phyloP scores from a whole-genome alignment of 2,113 vertebrate species.

The Nothocercus nigrocapillus region DNA sequence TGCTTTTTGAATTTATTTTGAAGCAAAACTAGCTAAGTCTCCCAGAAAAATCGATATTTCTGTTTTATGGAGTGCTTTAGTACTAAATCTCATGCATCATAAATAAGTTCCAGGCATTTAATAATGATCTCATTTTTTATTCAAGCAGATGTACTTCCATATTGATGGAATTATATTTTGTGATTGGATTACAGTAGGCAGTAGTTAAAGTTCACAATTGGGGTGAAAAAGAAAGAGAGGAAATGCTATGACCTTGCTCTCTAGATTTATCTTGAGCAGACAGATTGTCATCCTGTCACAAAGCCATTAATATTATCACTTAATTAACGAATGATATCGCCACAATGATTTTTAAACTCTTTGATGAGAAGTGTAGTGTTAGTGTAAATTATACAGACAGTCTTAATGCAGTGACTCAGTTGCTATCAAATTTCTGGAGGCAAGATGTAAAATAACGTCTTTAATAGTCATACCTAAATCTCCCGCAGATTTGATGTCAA shows the following conservation, averaged over 20 bases:
- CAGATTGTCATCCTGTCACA: neutral
- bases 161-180: constrained; percentile 33
- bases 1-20: neutral
- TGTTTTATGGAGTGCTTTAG: constrained; percentile 23
- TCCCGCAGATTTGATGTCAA: constrained; percentile 98
- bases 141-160: neutral
- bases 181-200: constrained; percentile 13
- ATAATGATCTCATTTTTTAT: constrained; percentile 54
- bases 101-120: constrained; percentile 28
- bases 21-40: neutral
- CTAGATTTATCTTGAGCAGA: neutral
- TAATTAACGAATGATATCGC: constrained; percentile 58
- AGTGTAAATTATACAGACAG: neutral
- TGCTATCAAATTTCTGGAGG: neutral
- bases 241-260: constrained; percentile 12
- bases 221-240: neutral
- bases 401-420: neutral
- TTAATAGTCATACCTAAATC: constrained; percentile 86
- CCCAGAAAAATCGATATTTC: neutral
- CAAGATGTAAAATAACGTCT: neutral
- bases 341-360: constrained; percentile 41
- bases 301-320: constrained; percentile 33
- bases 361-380: constrained; percentile 20
- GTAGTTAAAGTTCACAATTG: constrained; percentile 26
- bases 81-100: constrained; percentile 43